Evolutionary conservation across 2,888 invertebrate species (phyloP), one percentile per base, ranked within the genome.

Genomic region (Agrochola lychnidis): DNA sequence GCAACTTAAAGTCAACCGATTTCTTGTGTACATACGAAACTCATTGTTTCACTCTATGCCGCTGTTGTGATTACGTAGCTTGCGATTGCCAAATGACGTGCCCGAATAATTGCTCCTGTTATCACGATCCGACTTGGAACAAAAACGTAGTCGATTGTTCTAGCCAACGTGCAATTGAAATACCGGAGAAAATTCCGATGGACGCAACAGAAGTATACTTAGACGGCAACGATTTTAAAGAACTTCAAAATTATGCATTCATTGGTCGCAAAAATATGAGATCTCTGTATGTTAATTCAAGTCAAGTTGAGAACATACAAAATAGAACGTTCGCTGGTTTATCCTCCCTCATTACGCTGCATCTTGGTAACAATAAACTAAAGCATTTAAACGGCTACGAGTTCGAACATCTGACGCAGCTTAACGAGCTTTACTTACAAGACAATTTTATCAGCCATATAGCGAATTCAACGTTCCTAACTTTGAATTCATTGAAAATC

Each of bases 71-170:
- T 93, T 99, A 98, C 93, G 99, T 99, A 91, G 98, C 98, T 61
- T 99, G 99, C 93, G 99, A 99, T 95, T 99, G 99, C 95, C 99
- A 99, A 97, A 99, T 99, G 98, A 99, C 98, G 81, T 99, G 99
- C 91, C 99, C 99, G 14, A 97, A 97, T 89, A 99, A 99, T 93
- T 99, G 99, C 95, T 98, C 98, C 85, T 99, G 99, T 94, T 99
- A 99, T 96, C 99, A 99, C 93, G 99, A 99, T 93, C 98, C 98
- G 90, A 98, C 98, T 72, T 99, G 99, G 99, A 98, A 98, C 89
- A 99, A 98, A 77, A 99, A 99, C 94, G 98, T 99, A 30, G 99
- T 99, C 63, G 99, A 99, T 94, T 99, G 99, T 95, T 98, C 98
- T 84, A 97, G 97, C 62, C 98, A 98, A 94, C 97, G 97, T 91